A percentile compares a stretch with the other conserved stretches of the same genome.
Evolutionary conservation across 2,888 invertebrate species (phyloP).

Genomic region (Lysandra bellargus): DNA sequence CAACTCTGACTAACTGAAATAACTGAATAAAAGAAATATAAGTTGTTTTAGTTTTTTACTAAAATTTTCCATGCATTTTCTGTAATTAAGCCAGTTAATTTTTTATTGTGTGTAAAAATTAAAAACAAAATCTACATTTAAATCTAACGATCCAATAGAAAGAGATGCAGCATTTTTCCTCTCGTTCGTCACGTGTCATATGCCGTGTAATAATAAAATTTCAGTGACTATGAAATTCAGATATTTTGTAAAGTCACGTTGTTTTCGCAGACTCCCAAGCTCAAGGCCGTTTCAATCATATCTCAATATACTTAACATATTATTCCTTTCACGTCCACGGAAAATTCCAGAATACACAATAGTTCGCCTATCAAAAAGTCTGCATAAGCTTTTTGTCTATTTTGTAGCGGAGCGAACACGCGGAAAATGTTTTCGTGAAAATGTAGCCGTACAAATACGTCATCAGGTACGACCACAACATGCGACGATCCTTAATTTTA

Average conservation of each 20-base stretch:
- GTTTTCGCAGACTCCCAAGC: conserved; percentile 46
- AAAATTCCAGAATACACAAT: conserved; percentile 1
- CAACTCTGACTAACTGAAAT: too few relatives aligned
- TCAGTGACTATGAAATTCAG: conserved; percentile 8
- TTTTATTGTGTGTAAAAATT: too few relatives aligned
- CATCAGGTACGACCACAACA: background rate
- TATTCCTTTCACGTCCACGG: background rate
- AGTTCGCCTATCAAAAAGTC: background rate
- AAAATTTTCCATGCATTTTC: too few relatives aligned
- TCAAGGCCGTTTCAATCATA: conserved; percentile 48
- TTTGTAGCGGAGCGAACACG: background rate
- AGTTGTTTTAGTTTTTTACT: too few relatives aligned
- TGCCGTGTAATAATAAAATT: background rate
- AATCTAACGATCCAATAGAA: background rate
- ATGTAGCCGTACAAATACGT: too few relatives aligned
- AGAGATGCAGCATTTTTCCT: background rate
- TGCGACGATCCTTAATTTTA: too few relatives aligned
- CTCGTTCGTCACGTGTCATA: background rate
- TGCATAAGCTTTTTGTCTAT: background rate
- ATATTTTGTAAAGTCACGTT: conserved; percentile 48
- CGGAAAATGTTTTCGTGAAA: background rate
- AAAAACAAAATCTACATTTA: background rate
- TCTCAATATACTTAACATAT: conserved; percentile 23
- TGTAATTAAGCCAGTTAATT: too few relatives aligned
- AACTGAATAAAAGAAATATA: too few relatives aligned